Conservation (phyloP, 2,797 vertebrate species). For the Anolis apletophallus region DNA sequence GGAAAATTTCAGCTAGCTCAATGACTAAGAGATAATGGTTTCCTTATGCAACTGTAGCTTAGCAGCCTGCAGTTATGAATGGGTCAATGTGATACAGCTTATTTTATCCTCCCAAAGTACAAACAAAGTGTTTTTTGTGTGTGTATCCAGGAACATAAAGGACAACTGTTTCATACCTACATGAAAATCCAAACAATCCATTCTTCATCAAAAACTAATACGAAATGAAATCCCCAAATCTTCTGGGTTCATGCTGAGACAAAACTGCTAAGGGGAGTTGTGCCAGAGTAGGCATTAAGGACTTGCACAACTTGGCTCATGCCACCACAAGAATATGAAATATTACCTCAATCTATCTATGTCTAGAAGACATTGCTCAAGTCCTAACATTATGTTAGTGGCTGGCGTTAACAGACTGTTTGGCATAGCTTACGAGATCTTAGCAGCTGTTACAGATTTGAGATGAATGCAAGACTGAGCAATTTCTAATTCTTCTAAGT, state of each 20-base stretch:
- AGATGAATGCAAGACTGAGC: not conserved
- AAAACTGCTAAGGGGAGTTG: conserved; percentile 53
- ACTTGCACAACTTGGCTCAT: not conserved
- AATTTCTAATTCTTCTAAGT: conserved; percentile 16
- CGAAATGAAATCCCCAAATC: conserved; percentile 53
- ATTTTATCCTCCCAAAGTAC: conserved; percentile 61
- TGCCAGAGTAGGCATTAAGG: conserved; percentile 58
- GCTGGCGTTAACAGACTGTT: conserved; percentile 39
- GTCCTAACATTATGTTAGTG: conserved; percentile 56
- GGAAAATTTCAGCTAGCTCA: conserved; percentile 48
- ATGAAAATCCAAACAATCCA: conserved; percentile 73
- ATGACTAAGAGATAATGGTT: conserved; percentile 37
- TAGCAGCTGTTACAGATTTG: accelerated
- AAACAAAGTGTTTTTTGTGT: conserved; percentile 75
- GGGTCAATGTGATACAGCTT: conserved; percentile 73
- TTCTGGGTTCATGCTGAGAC: conserved; percentile 53
- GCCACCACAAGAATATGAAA: conserved; percentile 34
- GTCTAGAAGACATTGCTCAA: conserved; percentile 34
- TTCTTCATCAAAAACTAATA: conserved; percentile 72
- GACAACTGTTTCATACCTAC: conserved; percentile 70
- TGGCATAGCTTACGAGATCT: accelerated
- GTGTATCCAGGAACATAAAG: conserved; percentile 68
- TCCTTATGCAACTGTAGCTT: conserved; percentile 40
- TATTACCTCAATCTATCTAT: conserved; percentile 11
- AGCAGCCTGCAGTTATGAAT: conserved; percentile 65